Conservation (phyloP, 1,140 invertebrate species). For the Homalodisca vitripennis region DNA sequence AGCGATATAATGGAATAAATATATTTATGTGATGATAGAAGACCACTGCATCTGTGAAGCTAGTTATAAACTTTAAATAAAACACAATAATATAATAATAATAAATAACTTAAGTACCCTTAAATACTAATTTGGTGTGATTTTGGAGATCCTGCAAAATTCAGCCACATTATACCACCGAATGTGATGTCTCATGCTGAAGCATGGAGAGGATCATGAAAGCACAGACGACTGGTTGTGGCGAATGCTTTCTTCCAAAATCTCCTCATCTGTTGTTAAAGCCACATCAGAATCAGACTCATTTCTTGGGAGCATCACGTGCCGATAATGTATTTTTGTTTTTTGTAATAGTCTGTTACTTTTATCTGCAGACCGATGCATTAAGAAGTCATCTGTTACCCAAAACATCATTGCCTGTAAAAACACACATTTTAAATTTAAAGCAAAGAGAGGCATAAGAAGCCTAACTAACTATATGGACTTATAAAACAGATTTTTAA, state of each 20-base stretch:
- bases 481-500: no score
- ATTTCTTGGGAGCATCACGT: constrained; percentile 45
- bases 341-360: constrained; percentile 44
- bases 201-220: constrained; percentile 13
- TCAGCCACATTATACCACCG: no score
- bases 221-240: constrained; percentile 22
- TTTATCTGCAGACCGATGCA: constrained; percentile 52
- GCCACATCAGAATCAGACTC: constrained; percentile 55
- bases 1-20: no score
- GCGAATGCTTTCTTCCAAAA: constrained; percentile 41
- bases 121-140: no score
- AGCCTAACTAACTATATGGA: no score
- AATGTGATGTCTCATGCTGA: no score
- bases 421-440: background rate
- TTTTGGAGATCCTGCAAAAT: no score
- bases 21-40: no score
- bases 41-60: no score
- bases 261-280: constrained; percentile 53
- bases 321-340: constrained; percentile 54
- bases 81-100: no score
- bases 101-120: no score
- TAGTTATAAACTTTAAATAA: no score
- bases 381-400: constrained; percentile 81
- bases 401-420: constrained; percentile 78
- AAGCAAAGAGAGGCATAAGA: background rate